Base-by-base conservation (phyloP, 1,140 invertebrate species). In the Odontomachus brunneus region DNA sequence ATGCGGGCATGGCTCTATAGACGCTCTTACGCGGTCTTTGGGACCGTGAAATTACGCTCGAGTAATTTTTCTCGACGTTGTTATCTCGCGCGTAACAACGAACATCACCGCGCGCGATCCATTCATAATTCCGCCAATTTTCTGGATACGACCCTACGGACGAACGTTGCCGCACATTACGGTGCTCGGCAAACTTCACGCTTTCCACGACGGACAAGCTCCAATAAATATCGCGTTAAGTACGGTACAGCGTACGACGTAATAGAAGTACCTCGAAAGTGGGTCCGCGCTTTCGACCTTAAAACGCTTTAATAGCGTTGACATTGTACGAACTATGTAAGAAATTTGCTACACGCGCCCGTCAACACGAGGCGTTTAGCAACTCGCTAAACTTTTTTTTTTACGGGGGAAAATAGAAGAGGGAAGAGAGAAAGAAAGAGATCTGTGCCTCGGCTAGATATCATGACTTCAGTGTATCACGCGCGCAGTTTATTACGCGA, bases 141-240 rank as follows among this genome's bases (percentile, higher is more conserved):
- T 69, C 75, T 66, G 75, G 65, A 29, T 69, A 48, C 69, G 53
- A 57, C n/a, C 33, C n/a, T 59, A 80, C 19, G 49, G 63, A 69
- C 22, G 33, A 57, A 11, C 22, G 44, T 78, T 44, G 3, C 49
- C 55, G 11, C 22, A 14, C 53, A 59, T 71, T 69, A 80, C 24
- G 11, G 14, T 38, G 22, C n/a, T 29, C 65, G 57, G 29, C 24
- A 33, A 71, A 80, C 33, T 80, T 80, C 62, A 57, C 51, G 65
- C 75, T 80, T 80, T 80, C 75, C n/a, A 80, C 75, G 26, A 66
- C 48, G 24, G 65, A 71, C 65, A 71, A 80, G 75, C 75, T 80
- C 75, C 22, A 80, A 78, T 78, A 78, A 80, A 80, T 71, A 80
- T 48, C n/a, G n/a, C 66, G 51, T 80, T 48, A 80, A 80, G 65